Evolutionary conservation across 2,888 invertebrate species (phyloP).

Genomic region (Cyclophora albipunctata): DNA sequence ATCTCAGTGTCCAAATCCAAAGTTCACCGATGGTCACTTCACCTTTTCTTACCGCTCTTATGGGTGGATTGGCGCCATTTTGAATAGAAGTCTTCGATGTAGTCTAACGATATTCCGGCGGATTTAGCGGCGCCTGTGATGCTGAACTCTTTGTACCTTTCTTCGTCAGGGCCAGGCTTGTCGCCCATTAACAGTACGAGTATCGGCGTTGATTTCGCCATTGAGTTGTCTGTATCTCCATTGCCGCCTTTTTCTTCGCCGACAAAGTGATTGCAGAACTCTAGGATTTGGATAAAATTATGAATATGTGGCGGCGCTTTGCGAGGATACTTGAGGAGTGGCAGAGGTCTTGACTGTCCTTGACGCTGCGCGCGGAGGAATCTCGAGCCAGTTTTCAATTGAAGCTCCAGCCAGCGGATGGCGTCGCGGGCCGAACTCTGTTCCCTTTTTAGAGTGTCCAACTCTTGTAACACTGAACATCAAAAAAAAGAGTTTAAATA

Average conservation of each 20-base stretch:
- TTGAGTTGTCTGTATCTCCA: slow-evolving; percentile 47
- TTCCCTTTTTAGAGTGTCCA: slow-evolving; percentile 91
- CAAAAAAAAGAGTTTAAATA: background rate
- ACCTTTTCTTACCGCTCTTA: slow-evolving; percentile 66
- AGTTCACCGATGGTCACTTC: slow-evolving; percentile 33
- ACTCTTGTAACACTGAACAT: slow-evolving; percentile 85
- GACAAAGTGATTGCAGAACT: slow-evolving; percentile 87
- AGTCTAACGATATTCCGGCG: slow-evolving; percentile 87
- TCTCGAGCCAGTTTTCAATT: slow-evolving; percentile 90
- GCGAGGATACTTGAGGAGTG: slow-evolving; percentile 65
- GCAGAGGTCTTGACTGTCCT: slow-evolving; percentile 84
- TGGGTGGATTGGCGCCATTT: slow-evolving; percentile 86
- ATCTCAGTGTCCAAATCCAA: slow-evolving; percentile 41
- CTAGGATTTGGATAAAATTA: slow-evolving; percentile 86
- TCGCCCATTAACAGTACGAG: slow-evolving; percentile 86
- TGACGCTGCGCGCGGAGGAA: slow-evolving; percentile 91
- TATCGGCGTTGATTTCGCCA: slow-evolving; percentile 68
- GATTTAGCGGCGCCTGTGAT: slow-evolving; percentile 85
- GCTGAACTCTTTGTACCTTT: slow-evolving; percentile 80
- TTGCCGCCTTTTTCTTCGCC: slow-evolving; percentile 56
- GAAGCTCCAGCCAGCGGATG: slow-evolving; percentile 93
- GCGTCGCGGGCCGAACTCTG: slow-evolving; percentile 90
- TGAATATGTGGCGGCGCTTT: slow-evolving; percentile 70
- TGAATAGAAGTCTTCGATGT: slow-evolving; percentile 86
- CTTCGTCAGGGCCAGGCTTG: slow-evolving; percentile 55